Base-by-base conservation (phyloP, 2,888 invertebrate genomes). In the Mesoligia furuncula region DNA sequence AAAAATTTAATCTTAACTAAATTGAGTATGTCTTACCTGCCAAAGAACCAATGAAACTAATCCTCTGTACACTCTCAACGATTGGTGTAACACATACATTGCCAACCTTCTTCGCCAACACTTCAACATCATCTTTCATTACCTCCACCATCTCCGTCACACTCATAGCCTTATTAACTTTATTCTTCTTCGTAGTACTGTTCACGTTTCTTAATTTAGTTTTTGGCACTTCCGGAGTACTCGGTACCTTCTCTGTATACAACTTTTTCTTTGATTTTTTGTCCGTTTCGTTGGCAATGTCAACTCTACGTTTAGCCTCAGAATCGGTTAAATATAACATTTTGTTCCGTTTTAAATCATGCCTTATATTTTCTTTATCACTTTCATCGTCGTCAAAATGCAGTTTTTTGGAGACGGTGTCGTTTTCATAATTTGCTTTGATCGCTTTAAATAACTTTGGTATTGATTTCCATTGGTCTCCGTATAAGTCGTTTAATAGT, bases 31-130 rank as follows among this genome's bases (percentile, higher is more conserved):
- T 51, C 27, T 45, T 62, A 97, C 97, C 97, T 90, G 97, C 97
- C 81, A 97, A 93, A 66, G 97, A 97, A 70, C 95, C 97, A 78
- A 97, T 90, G 89, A 97, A 97, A 86, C 95, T 96, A 15, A 97
- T 92, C 68, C 94, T 93, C 79, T 91, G 93, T 6, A 92, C 86
- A 73, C 82, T 86, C n/a, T 91, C 89, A 65, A 82, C 73, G 9
- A 67, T 77, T 0, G 92, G 90, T n/a, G 91, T 91, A 0, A 93
- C 87, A 0, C 85, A 71, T 3, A 94, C 92, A 85, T 85, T 91
- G 59, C 91, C 89, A 65, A 95, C 92, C 81, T 90, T 92, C 62
- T 92, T 92, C 0, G 87, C 87, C 73, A 95, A 88, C 5, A 80
- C 69, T 64, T 94, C 93, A 54, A 90, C 90, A 80, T 91, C 92